Conservation (phyloP, 2,888 invertebrate genomes). For the Cryptus viduatorius region DNA sequence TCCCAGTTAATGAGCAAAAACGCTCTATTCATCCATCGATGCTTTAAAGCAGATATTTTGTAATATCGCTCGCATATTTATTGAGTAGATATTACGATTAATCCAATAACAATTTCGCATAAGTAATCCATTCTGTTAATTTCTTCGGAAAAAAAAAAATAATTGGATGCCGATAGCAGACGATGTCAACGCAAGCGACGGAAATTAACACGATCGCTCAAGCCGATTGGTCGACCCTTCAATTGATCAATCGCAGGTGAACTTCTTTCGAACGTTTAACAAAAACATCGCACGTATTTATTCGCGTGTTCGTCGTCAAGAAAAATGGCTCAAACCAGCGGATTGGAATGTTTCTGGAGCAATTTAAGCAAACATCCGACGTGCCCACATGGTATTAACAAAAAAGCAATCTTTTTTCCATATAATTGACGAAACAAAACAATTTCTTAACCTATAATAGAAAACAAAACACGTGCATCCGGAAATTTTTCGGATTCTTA, state of each 20-base stretch:
- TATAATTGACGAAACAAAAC: neutral
- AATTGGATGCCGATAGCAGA: neutral
- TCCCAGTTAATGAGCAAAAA: too few species aligned
- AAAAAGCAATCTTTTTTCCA: conserved; percentile 3
- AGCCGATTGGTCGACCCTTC: conserved; percentile 21
- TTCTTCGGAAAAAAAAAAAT: too few species aligned
- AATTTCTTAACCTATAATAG: conserved; percentile 30
- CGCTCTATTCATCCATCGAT: too few species aligned
- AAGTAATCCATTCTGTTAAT: too few species aligned
- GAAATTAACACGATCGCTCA: neutral
- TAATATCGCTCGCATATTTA: too few species aligned
- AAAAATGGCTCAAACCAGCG: conserved; percentile 60
- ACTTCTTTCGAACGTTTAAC: conserved; percentile 2
- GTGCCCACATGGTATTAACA: conserved; percentile 89
- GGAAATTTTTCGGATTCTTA: neutral
- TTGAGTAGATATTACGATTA: too few species aligned
- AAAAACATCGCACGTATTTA: conserved; percentile 42
- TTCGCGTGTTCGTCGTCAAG: neutral
- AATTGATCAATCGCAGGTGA: neutral
- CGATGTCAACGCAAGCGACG: neutral
- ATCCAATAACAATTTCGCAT: too few species aligned
- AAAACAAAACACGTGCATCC: neutral
- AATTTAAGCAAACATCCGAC: conserved; percentile 88
- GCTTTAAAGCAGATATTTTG: too few species aligned
- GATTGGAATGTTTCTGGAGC: conserved; percentile 81